Evolutionary conservation across 2,113 vertebrate species (phyloP).

Genomic region (Melanerpes formicivorus): DNA sequence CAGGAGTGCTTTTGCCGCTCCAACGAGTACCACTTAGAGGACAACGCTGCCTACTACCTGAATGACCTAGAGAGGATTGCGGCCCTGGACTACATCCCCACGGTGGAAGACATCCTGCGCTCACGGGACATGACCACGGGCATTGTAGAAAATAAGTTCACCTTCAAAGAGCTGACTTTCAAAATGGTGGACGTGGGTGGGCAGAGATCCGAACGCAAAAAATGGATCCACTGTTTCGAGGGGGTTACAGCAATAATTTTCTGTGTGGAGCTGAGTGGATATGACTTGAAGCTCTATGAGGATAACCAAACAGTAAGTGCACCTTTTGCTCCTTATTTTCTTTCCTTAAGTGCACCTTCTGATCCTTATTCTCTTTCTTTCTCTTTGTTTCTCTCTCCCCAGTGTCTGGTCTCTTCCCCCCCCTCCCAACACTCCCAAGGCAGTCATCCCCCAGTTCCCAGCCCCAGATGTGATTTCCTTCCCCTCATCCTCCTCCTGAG

Average conservation of each 20-base stretch:
- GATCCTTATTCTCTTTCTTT: background rate
- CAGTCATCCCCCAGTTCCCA: background rate
- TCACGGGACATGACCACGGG: conserved; percentile 99
- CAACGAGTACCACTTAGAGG: conserved; percentile 98
- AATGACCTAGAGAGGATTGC: conserved; percentile 98
- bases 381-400: background rate
- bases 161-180: conserved; percentile 99
- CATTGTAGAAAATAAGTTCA: conserved; percentile 99
- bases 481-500: background rate
- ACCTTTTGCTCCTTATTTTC: background rate
- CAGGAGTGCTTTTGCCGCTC: conserved; percentile 97
- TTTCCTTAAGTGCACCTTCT: conserved; percentile 40
- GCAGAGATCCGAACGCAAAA: conserved; percentile 97
- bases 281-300: conserved; percentile 98
- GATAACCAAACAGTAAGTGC: conserved; percentile 96
- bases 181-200: conserved; percentile 99
- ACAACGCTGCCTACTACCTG: conserved; percentile 97
- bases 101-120: conserved; percentile 96
- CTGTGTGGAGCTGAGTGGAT: conserved; percentile 98
- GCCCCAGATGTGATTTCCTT: background rate
- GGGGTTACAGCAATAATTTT: conserved; percentile 99
- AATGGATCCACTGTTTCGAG: conserved; percentile 99
- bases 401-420: background rate
- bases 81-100: conserved; percentile 92
- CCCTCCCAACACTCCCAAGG: background rate